Evolutionary conservation across 2,113 vertebrate genomes (phyloP), one percentile per base, ranked within the genome.

Genomic region (Carassius gibelio): DNA sequence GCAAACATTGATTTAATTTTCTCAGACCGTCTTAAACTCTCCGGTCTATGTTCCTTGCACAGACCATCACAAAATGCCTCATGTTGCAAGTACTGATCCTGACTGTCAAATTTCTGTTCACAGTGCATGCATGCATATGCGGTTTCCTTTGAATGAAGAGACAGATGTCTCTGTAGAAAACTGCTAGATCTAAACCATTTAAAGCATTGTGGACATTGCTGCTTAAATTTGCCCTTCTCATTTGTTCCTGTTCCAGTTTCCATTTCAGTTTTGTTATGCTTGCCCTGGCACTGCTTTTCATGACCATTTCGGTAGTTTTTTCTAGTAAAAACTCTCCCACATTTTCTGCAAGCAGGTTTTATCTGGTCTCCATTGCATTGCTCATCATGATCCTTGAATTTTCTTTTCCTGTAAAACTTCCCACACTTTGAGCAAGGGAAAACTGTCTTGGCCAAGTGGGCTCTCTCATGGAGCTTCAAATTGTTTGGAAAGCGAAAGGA

Each of bases 141-240:
- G 52, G 91, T 91, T 30, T 90, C 30, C 26, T 88, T 87, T 52
- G 89, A 92, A 81, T 95, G 94, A 66, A 84, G 55, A 23, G 85
- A 55, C 80, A 92, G 34, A 86, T 95, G 95, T 88, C 91, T 92
- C 14, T 92, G 57, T 10, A 94, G 90, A 38, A 91, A 26, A 11
- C 92, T 92, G 83, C 71, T 90, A 75, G 69, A 94, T 79, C 75
- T 90, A 69, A 94, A 95, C 11, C 8, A 87, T 66, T 90, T 88
- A 78, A 88, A 30, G 86, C 95, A 95, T 75, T 94, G 87, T 15
- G 92, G 85, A 55, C 95, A 95, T 71, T 89, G 88, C 13, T 90
- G 86, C 1, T n/a, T 50, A 36, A 91, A 45, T 26, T 61, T 26
- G 21, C 86, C 86, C 1, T 75, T 86, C 74, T 75, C 17, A 6